These are phyloP conservation scores for Austrolebias charrua DNA, from an alignment of 2,797 vertebrate genomes.

Conservation along the genomic window DNA sequence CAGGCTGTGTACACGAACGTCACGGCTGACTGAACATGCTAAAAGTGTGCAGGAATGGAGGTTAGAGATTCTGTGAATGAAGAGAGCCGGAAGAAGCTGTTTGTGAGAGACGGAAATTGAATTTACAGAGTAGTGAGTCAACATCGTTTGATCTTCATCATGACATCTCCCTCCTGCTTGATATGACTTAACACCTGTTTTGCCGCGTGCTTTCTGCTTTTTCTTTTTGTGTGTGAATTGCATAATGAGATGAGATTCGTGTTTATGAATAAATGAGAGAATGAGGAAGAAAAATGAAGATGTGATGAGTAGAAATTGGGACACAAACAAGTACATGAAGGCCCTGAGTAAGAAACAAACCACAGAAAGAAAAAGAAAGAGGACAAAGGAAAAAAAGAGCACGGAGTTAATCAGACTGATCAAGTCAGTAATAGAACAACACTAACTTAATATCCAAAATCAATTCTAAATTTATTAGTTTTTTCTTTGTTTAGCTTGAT, in stretches of 20 bases:
- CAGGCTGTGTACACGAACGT: slow-evolving; percentile 49
- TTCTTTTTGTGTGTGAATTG: slow-evolving; percentile 6
- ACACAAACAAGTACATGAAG: background rate
- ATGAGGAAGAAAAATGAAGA: slow-evolving; percentile 9
- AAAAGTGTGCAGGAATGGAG: slow-evolving; percentile 34
- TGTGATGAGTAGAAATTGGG: background rate
- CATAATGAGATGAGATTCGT: slow-evolving; percentile 28
- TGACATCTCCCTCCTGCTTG: slow-evolving; percentile 44
- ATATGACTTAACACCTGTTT: slow-evolving; percentile 60
- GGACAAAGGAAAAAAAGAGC: too few relatives aligned
- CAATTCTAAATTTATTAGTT: background rate
- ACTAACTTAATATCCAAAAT: background rate
- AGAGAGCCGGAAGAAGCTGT: slow-evolving; percentile 24
- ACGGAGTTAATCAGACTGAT: background rate
- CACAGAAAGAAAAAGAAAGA: too few relatives aligned
- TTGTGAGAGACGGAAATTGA: slow-evolving; percentile 20
- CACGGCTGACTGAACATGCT: slow-evolving; percentile 59
- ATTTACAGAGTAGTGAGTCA: slow-evolving; percentile 44
- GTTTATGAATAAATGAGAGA: slow-evolving; percentile 28
- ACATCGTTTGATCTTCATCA: slow-evolving; percentile 56
- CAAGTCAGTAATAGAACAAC: background rate
- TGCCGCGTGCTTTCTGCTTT: slow-evolving; percentile 31
- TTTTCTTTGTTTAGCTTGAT: background rate
- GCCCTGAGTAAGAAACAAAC: background rate
- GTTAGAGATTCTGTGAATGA: slow-evolving; percentile 53